Percentiles rank a stretch among this genome's conserved stretches.
Evolutionary conservation across 30 jellyfish, hydroid and myxozoan species (phyloP).

Genomic region (Clytia hemisphaerica): DNA sequence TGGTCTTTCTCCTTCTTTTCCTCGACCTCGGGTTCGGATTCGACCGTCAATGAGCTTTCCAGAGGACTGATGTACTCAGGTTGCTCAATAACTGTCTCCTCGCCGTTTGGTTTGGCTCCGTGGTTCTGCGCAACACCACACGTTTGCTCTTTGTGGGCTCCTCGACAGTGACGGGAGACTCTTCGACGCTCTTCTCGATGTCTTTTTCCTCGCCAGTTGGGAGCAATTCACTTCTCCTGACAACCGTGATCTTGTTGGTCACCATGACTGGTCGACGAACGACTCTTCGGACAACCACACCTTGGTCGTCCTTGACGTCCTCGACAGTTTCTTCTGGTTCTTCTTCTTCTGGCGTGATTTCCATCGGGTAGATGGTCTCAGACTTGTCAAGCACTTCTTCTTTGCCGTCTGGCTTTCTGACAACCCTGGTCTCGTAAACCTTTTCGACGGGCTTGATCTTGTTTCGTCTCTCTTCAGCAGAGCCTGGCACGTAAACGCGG

Average conservation of each 20-base stretch:
- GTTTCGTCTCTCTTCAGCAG: background rate
- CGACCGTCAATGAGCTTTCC: slow-evolving; percentile 50
- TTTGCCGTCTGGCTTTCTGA: slow-evolving; percentile 67
- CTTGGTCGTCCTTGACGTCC: slow-evolving; percentile 22
- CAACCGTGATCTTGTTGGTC: slow-evolving; percentile 43
- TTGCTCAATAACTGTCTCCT: slow-evolving; percentile 43
- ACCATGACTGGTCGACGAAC: slow-evolving; percentile 52
- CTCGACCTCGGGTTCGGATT: slow-evolving; percentile 46
- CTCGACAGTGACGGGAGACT: slow-evolving; percentile 30
- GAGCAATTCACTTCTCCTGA: slow-evolving; percentile 44
- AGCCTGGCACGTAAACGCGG: background rate
- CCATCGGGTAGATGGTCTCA: slow-evolving; percentile 65
- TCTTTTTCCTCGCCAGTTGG: slow-evolving; percentile 75
- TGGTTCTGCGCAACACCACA: slow-evolving; percentile 19
- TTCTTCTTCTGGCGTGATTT: slow-evolving; percentile 45
- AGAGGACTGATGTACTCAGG: slow-evolving; percentile 64
- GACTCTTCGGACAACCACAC: slow-evolving; percentile 30
- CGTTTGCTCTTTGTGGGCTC: slow-evolving; percentile 25
- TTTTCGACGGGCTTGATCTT: slow-evolving; percentile 68
- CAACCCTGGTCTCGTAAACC: slow-evolving; percentile 54
- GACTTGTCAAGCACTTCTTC: slow-evolving; percentile 64
- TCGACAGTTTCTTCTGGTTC: slow-evolving; percentile 24
- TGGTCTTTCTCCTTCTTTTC: slow-evolving; percentile 43
- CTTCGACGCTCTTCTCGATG: slow-evolving; percentile 31
- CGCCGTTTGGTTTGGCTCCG: slow-evolving; percentile 44